Conservation (phyloP, 1,140 invertebrate species). For the Drosophila leontia region DNA sequence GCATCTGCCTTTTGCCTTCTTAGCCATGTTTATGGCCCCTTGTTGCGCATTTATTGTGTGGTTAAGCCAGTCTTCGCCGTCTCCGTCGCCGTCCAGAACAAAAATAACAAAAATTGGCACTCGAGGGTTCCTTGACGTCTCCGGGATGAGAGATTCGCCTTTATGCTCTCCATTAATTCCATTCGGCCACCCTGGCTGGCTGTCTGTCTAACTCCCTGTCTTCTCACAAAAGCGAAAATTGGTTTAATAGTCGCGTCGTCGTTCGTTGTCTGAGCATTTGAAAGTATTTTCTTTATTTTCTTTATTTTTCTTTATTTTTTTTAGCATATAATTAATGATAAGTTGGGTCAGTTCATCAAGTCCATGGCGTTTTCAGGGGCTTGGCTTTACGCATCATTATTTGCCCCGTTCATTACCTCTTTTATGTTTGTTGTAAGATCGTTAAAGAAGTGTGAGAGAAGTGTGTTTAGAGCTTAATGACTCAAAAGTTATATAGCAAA, state of each 20-base stretch:
- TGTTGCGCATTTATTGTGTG: constrained; percentile 77
- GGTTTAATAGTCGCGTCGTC: constrained; percentile 55
- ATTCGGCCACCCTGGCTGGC: constrained; percentile 32
- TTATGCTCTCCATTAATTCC: constrained; percentile 75
- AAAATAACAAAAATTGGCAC: constrained; percentile 39
- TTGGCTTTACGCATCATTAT: constrained; percentile 58
- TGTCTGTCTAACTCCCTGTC: constrained; percentile 4
- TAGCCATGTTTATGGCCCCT: constrained; percentile 58
- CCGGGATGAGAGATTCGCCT: constrained; percentile 52
- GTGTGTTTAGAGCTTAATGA: constrained; percentile 18
- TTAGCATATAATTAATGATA: constrained; percentile 72
- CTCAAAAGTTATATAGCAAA: constrained; percentile 11
- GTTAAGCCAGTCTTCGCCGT: constrained; percentile 51
- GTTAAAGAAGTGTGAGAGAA: constrained; percentile 38
- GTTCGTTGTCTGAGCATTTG: constrained; percentile 55
- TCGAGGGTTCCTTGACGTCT: constrained; percentile 76
- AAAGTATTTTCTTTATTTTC: constrained; percentile 42
- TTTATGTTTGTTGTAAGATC: constrained; percentile 18
- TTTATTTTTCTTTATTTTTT: constrained; percentile 18
- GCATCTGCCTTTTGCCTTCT: constrained; percentile 51
- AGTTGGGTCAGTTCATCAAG: constrained; percentile 60
- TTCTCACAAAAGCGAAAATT: constrained; percentile 49
- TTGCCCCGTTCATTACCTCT: constrained; percentile 39
- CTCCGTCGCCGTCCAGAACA: constrained; percentile 1
- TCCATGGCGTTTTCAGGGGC: constrained; percentile 29